Evolutionary conservation across 2,797 vertebrate species (phyloP).

Genomic region (Streptopelia turtur): DNA sequence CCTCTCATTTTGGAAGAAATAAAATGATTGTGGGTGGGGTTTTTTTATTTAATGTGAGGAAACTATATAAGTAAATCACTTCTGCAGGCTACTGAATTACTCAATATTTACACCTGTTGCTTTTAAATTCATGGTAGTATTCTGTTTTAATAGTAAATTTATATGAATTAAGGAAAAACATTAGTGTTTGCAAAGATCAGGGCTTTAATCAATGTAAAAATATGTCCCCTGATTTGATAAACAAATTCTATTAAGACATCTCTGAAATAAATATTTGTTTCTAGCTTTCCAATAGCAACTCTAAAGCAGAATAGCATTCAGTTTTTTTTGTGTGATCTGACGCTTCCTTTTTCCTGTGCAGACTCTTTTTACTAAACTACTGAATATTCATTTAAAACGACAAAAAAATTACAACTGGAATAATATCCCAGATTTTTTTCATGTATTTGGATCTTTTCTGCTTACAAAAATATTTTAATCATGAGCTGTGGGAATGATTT

Average conservation of each 20-base stretch:
- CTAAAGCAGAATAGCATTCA: background rate
- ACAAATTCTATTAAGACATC: background rate
- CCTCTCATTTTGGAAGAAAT: background rate
- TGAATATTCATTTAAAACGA: background rate
- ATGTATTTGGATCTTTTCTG: constrained; percentile 38
- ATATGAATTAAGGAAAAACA: background rate
- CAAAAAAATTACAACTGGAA: background rate
- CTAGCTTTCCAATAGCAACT: background rate
- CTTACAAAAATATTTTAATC: background rate
- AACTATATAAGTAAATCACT: background rate
- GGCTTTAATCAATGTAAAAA: background rate
- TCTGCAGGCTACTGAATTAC: background rate
- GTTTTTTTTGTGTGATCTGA: constrained; percentile 20
- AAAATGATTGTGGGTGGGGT: background rate
- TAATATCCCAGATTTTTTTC: constrained; percentile 16
- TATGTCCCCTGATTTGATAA: background rate
- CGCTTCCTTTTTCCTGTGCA: constrained; percentile 26
- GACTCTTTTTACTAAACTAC: constrained; percentile 18
- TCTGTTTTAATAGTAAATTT: background rate
- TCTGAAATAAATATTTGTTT: background rate
- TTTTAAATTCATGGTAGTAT: background rate
- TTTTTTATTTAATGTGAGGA: background rate
- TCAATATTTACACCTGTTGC: background rate
- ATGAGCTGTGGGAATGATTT: constrained; percentile 91
- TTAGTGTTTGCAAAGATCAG: background rate